Evolutionary conservation across 1,140 invertebrate genomes (phyloP).

Genomic region (Battus philenor): DNA sequence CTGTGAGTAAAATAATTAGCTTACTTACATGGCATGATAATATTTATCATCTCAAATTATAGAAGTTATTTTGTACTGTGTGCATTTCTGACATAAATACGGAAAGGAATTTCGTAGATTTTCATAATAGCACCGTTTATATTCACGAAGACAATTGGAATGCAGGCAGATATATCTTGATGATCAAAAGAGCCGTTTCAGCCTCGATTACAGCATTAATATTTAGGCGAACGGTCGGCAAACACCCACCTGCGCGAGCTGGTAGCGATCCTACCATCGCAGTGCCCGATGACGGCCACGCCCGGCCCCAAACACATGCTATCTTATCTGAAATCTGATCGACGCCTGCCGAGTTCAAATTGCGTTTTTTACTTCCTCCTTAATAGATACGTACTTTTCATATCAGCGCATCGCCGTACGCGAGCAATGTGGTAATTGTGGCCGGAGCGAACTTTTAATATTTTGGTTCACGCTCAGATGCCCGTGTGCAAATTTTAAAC

Average conservation of each 20-base stretch:
- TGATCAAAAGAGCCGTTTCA: conserved; percentile 5
- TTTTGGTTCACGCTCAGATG: conserved; percentile 36
- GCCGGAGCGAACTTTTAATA: conserved; percentile 26
- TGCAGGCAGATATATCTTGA: conserved; percentile 6
- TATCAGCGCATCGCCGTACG: conserved; percentile 18
- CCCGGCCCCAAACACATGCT: conserved; percentile 12
- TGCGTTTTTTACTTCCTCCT: conserved; percentile 25
- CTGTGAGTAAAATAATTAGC: too few species aligned
- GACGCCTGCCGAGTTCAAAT: conserved; percentile 24
- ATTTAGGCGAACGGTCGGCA: conserved; percentile 8
- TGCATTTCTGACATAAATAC: not conserved
- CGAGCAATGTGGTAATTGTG: conserved; percentile 24
- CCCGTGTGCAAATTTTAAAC: conserved; percentile 11
- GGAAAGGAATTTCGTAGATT: conserved; percentile 10
- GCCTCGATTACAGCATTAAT: conserved; percentile 9
- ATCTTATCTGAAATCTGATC: conserved; percentile 30
- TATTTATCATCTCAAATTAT: too few species aligned
- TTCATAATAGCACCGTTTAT: conserved; percentile 11
- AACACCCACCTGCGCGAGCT: conserved; percentile 15
- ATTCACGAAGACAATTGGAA: conserved; percentile 12
- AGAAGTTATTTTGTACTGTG: too few species aligned
- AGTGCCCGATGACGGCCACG: conserved; percentile 10
- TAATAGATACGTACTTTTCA: conserved; percentile 26
- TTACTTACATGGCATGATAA: too few species aligned
- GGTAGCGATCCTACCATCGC: not conserved